Percentiles rank a stretch among this genome's conserved stretches.
phyloP scores from a whole-genome alignment of 2,888 invertebrate species.

The Selenia dentaria region DNA sequence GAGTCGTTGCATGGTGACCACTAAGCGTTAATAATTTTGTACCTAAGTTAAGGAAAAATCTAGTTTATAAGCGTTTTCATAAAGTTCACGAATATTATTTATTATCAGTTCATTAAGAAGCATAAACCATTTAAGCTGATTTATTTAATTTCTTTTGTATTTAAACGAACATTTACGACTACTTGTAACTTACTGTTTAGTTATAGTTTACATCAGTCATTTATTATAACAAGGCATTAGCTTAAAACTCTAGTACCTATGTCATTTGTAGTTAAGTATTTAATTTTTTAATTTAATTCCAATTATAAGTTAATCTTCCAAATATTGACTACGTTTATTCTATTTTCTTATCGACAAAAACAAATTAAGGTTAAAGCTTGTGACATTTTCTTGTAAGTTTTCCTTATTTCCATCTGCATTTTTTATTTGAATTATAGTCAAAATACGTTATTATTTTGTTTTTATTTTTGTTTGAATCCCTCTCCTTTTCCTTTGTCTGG shows the following conservation, averaged over 20 bases:
- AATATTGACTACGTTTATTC: conserved; percentile 75
- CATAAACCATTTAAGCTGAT: conserved; percentile 78
- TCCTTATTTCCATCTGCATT: conserved; percentile 84
- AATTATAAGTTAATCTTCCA: conserved; percentile 79
- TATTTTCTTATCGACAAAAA: conserved; percentile 71
- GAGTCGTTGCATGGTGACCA: conserved; percentile 76
- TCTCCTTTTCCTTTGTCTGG: conserved; percentile 31
- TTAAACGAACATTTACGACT: conserved; percentile 77
- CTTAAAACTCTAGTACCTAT: conserved; percentile 76
- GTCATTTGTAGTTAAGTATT: conserved; percentile 83
- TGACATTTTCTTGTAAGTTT: conserved; percentile 83
- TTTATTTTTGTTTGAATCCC: conserved; percentile 62
- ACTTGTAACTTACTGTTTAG: conserved; percentile 68
- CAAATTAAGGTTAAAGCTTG: conserved; percentile 77
- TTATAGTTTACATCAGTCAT: conserved; percentile 70
- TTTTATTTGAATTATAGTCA: conserved; percentile 84
- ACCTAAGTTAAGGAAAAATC: conserved; percentile 74
- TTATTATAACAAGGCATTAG: conserved; percentile 80
- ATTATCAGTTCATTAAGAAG: conserved; percentile 83
- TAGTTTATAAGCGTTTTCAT: conserved; percentile 79
- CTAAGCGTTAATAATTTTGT: conserved; percentile 80
- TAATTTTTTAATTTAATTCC: conserved; percentile 83
- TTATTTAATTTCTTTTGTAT: conserved; percentile 84
- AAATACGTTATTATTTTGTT: conserved; percentile 73
- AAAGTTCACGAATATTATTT: conserved; percentile 82